Base-by-base conservation (phyloP, 2,797 vertebrate genomes). In the Melanotaenia pygmaea region DNA sequence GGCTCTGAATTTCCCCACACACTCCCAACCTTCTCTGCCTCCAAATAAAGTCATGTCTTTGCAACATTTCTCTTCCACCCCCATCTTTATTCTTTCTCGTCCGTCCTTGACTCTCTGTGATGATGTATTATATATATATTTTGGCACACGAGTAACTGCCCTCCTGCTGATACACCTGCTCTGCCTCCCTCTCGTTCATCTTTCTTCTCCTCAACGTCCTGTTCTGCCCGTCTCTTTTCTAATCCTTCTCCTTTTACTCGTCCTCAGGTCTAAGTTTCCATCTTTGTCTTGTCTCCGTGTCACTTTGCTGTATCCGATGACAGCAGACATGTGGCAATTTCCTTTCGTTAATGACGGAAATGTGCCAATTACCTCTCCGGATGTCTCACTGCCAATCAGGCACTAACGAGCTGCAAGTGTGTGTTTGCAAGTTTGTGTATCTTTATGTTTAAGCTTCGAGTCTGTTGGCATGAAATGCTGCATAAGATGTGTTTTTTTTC, bases 331-430 rank as follows among this genome's bases (percentile, higher is more conserved):
- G 95, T 96, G 95, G 94, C 95, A 96, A 90, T 95, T 96, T 95
- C 90, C 88, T 85, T 92, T 90, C 77, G 89, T 95, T 98, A 97
- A 96, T 97, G 95, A 96, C 95, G 93, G 94, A 97, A 97, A 96
- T 96, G 92, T 93, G 94, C 94, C 95, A 96, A 96, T 98, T 98
- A 96, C 95, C 94, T 92, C 95, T 94, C 94, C 91, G 93, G 92
- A 95, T 96, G 95, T 97, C 95, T 93, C 54, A 59, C 92, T 96
- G 95, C 95, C 95, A 96, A 95, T 97, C 96, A 96, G 93, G 32
- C 76, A 80, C 95, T 96, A 97, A 97, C 94, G 94, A 96, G 94
- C 92, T 86, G 88, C 81, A 79, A 90, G 91, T 88, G 90, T 91
- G 91, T 94, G 93, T 91, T 47, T 85, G 88, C 80, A 92, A 93